Evolutionary conservation across 2,888 invertebrate species (phyloP), one percentile per base, ranked within the genome.

Genomic region (Mechanitis mazaeus): DNA sequence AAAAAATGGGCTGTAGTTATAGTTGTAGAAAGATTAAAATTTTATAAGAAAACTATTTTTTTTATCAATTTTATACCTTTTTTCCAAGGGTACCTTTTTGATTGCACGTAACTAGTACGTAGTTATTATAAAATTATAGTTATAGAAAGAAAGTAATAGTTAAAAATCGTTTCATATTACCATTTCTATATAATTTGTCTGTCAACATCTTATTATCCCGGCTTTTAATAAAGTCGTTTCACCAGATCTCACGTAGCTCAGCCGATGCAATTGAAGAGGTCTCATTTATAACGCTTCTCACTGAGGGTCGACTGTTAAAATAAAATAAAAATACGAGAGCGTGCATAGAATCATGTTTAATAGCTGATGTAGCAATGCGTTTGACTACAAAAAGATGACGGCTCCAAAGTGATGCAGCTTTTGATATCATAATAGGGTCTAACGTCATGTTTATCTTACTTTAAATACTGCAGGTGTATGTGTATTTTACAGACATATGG

Each of bases 301-400:
- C 59, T 56, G 56, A 42, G 55, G 63, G 61, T 53, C 63, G 64
- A 64, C 70, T 70, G 73, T 71, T 72, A 64, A 68, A 65, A 72
- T 73, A 73, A 77, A 76, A 79, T 75, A 80, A 84, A 84, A 82
- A 81, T 85, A 86, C 90, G 89, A 85, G 85, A 73, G 84, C 74
- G 72, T 76, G 90, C 90, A 90, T 90, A 90, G 83, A 79, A 86
- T 87, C 90, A 88, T 90, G 90, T 85, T 85, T 89, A 90, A 90
- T 89, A 79, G 82, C 73, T 81, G 83, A 83, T 84, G 83, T 81
- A 78, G 71, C 76, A 72, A 50, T 73, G 76, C 76, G 74, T 60
- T 54, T 68, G 69, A 68, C 72, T 78, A 83, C 81, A 72, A 66
- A 80, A 77, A 71, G 70, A 72, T 77, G 75, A 59, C 75, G 73